Base-by-base conservation (phyloP, 2,888 invertebrate genomes). In the Lasioglossum lativentre region DNA sequence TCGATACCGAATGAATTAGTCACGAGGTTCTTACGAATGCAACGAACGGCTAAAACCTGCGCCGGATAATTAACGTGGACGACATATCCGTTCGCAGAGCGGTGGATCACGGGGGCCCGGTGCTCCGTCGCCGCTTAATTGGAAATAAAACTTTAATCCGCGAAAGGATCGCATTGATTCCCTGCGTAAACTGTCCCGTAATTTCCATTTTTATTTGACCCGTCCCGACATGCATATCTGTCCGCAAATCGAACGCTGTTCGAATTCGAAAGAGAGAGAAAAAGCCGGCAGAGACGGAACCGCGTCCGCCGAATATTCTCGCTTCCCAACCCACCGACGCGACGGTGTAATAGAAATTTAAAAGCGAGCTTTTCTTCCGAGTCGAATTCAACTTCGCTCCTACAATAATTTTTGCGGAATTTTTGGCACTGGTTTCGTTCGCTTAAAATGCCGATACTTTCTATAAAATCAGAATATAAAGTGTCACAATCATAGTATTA, bases 181-280 rank as follows among this genome's bases (percentile, higher is more conserved):
- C 71, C 63, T 38, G 52, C 73, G 81, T 75, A 75, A 85, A 85
- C 78, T 85, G 78, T 38, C 59, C 42, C 27, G 73, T 78, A 71
- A 84, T 86, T 86, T 84, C 63, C 80, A 84, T 84, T 80, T 85
- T 77, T 78, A 86, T 84, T 80, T 63, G 75, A 75, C 70, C 76
- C 19, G 56, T 34, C 12, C n/a, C 23, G 76, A 23, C 47, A 30
- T 42, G 63, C 80, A 68, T 59, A 80, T 70, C 77, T 34, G 27
- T 59, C 12, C 68, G 52, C 40, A 23, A 71, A 78, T 86, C 74
- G 84, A 77, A 66, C n/a, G 70, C 27, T 59, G 30, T 16, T 74
- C 73, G 47, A 63, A 71, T 74, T 70, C 59, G 45, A 73, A 19
- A 14, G 42, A 34, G 38, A 70, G 63, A 30, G 27, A 5, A 19